Evolutionary conservation across 2,888 invertebrate species (phyloP).

Genomic region (Lithodes maja): DNA sequence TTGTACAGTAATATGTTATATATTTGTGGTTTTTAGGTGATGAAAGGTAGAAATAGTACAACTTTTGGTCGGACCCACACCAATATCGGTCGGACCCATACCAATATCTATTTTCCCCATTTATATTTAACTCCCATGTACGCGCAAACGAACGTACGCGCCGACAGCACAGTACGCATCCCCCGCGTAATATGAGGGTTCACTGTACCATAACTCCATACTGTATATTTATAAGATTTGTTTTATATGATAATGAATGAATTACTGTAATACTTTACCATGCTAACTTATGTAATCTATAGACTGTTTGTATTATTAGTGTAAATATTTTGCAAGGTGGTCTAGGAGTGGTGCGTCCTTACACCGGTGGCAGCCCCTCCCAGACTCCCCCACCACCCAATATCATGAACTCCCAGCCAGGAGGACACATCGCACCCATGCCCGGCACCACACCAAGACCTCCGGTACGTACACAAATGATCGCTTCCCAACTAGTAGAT

Average conservation of each 20-base stretch:
- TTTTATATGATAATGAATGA: not conserved
- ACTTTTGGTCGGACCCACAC: too few relatives aligned
- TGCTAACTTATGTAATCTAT: not conserved
- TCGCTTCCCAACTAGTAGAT: too few relatives aligned
- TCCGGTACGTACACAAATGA: constrained; percentile 8
- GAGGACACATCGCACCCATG: constrained; percentile 55
- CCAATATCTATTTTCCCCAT: too few relatives aligned
- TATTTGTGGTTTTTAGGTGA: too few relatives aligned
- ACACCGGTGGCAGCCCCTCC: constrained; percentile 64
- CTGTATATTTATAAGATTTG: not conserved
- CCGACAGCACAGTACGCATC: too few relatives aligned
- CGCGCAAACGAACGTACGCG: too few relatives aligned
- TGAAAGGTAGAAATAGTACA: too few relatives aligned
- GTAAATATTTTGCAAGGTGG: constrained; percentile 35
- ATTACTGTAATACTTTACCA: not conserved
- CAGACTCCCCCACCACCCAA: constrained; percentile 62
- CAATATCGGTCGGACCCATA: too few relatives aligned
- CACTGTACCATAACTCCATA: not conserved
- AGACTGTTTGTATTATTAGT: not conserved
- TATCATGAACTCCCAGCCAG: constrained; percentile 71
- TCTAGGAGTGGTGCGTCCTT: constrained; percentile 50
- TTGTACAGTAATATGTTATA: too few relatives aligned
- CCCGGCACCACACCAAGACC: constrained; percentile 54
- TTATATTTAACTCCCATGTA: too few relatives aligned
- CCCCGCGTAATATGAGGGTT: too few relatives aligned